Conservation (phyloP, 2,113 vertebrate genomes). For the Zosterops borbonicus region DNA sequence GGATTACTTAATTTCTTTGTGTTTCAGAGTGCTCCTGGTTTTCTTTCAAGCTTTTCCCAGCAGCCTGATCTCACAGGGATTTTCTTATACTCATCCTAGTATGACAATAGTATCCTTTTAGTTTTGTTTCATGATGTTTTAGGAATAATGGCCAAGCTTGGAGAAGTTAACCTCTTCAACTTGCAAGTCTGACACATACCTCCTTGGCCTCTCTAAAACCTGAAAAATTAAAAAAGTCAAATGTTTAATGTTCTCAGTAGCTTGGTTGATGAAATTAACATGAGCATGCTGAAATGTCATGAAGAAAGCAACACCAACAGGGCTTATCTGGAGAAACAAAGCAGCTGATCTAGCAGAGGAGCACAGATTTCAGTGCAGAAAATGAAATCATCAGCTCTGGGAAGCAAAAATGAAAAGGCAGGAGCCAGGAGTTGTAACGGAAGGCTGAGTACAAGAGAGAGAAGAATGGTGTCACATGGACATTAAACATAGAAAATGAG, state of each 20-base stretch:
- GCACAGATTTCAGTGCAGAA: background rate
- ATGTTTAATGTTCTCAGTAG: background rate
- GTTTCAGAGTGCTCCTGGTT: background rate
- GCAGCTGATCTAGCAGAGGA: background rate
- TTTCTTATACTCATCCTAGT: background rate
- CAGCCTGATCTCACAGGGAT: background rate
- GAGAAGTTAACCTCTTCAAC: background rate
- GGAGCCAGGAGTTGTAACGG: background rate
- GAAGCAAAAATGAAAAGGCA: slow-evolving; percentile 1
- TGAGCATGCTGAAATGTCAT: background rate
- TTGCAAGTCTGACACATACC: background rate
- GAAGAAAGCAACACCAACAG: background rate
- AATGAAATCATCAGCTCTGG: background rate
- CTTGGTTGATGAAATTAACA: background rate
- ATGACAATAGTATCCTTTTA: background rate
- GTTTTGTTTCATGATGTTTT: background rate
- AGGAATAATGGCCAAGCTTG: background rate
- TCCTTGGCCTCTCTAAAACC: background rate
- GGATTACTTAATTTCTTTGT: slow-evolving; percentile 8
- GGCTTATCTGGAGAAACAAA: background rate
- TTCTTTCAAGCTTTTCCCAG: background rate
- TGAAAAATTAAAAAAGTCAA: background rate
- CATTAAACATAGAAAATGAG: slow-evolving; percentile 30
- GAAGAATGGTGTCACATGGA: background rate
- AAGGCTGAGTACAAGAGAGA: background rate